A percentile compares a stretch with the other conserved stretches of the same genome.
These are phyloP conservation scores for Ciconia nigra DNA, from an alignment of 2,797 vertebrate genomes.

Conservation along the genomic window DNA sequence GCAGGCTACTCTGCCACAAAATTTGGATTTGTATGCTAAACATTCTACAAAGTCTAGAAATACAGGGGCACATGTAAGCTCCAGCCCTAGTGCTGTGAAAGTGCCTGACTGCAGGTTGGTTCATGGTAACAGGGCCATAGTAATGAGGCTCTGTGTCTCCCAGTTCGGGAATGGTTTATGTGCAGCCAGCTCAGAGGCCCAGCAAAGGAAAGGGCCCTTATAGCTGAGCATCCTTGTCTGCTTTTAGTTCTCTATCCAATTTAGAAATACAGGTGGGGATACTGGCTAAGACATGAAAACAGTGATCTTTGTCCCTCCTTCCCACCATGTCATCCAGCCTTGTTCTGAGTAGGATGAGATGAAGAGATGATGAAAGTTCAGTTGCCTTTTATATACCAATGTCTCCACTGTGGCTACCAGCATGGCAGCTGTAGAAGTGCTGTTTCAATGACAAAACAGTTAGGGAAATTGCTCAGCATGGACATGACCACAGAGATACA, in stretches of 20 bases:
- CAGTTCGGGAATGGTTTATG: not conserved
- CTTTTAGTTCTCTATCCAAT: not conserved
- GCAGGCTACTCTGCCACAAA: not conserved
- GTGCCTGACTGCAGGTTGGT: not conserved
- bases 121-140: not conserved
- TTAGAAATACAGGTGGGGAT: not conserved
- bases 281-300: not conserved
- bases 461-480: not conserved
- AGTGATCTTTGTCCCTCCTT: not conserved
- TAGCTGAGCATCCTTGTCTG: not conserved
- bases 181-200: not conserved
- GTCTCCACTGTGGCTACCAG: not conserved
- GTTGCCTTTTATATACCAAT: not conserved
- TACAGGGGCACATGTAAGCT: not conserved
- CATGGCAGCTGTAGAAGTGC: not conserved
- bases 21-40: not conserved
- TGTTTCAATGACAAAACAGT: not conserved
- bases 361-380: not conserved
- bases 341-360: not conserved
- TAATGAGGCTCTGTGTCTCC: not conserved
- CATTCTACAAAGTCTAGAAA: not conserved
- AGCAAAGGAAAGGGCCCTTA: not conserved
- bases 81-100: not conserved
- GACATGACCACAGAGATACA: not conserved
- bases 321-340: not conserved